Conservation (phyloP, 2,797 vertebrate genomes). For the Cyclura pinguis region DNA sequence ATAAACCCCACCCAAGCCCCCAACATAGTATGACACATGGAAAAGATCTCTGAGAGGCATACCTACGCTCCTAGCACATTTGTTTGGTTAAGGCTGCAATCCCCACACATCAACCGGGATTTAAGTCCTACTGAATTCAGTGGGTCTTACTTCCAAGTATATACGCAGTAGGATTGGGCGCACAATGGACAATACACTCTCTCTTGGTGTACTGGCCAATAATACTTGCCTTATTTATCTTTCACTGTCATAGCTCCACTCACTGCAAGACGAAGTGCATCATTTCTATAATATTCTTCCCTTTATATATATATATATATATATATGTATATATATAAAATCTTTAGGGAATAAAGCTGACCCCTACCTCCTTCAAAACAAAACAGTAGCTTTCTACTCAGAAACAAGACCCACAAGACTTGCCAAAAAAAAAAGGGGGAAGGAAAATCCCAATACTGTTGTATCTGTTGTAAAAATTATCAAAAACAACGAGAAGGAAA, state of each 20-base stretch:
- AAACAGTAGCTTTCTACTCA: constrained; percentile 69
- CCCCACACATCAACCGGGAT: neutral
- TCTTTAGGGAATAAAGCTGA: constrained; percentile 66
- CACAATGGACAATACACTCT: constrained; percentile 58
- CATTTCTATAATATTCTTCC: constrained; percentile 45
- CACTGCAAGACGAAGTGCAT: constrained; percentile 16
- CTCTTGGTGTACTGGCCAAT: constrained; percentile 57
- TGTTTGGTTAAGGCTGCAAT: constrained; percentile 36
- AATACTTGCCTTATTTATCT: constrained; percentile 62
- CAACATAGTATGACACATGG: constrained; percentile 64
- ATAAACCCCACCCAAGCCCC: constrained; percentile 24
- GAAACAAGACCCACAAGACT: constrained; percentile 72
- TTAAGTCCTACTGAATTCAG: neutral
- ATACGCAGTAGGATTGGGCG: constrained; percentile 21
- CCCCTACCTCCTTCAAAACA: constrained; percentile 62
- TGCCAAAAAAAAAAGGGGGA: constrained; percentile 60
- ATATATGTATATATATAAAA: constrained; percentile 57
- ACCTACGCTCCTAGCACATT: constrained; percentile 42
- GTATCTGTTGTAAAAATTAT: constrained; percentile 67
- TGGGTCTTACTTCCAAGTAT: neutral
- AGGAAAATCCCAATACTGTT: constrained; percentile 69
- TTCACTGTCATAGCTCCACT: constrained; percentile 57
- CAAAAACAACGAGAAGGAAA: constrained; percentile 68
- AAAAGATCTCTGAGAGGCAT: constrained; percentile 56
- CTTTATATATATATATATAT: constrained; percentile 61